Evolutionary conservation across 2,797 vertebrate species (phyloP).

Genomic region (Loriculus beryllinus): DNA sequence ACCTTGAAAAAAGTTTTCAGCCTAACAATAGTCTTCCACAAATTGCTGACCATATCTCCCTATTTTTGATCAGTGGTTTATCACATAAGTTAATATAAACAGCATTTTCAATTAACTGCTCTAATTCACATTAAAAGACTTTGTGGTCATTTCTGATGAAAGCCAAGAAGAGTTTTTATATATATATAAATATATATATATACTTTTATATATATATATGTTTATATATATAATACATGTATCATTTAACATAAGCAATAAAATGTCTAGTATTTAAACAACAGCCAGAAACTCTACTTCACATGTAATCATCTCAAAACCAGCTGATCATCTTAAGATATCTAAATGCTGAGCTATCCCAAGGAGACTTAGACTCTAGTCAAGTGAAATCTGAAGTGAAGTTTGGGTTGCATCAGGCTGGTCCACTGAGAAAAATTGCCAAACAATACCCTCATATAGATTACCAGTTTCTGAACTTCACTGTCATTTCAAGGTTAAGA

Average conservation of each 20-base stretch:
- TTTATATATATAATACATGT: no score
- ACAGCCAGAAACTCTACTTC: background rate
- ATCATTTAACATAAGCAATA: background rate
- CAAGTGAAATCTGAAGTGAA: background rate
- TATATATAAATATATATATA: background rate
- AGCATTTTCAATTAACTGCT: background rate
- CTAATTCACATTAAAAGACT: background rate
- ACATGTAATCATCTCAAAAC: background rate
- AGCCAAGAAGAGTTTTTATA: background rate
- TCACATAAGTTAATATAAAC: background rate
- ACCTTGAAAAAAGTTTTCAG: background rate
- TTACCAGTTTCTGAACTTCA: background rate
- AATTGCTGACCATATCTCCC: background rate
- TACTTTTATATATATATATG: no score
- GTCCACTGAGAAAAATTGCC: conserved; percentile 1
- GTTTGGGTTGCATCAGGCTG: background rate
- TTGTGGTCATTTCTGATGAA: background rate
- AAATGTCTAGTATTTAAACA: background rate
- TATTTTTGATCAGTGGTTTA: background rate
- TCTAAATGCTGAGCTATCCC: background rate
- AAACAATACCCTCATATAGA: background rate
- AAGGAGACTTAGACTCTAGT: background rate
- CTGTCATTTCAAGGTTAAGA: background rate
- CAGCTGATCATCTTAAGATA: background rate
- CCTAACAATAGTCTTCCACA: background rate